phyloP scores from a whole-genome alignment of 2,797 vertebrate species.

The Eutrigla gurnardus region DNA sequence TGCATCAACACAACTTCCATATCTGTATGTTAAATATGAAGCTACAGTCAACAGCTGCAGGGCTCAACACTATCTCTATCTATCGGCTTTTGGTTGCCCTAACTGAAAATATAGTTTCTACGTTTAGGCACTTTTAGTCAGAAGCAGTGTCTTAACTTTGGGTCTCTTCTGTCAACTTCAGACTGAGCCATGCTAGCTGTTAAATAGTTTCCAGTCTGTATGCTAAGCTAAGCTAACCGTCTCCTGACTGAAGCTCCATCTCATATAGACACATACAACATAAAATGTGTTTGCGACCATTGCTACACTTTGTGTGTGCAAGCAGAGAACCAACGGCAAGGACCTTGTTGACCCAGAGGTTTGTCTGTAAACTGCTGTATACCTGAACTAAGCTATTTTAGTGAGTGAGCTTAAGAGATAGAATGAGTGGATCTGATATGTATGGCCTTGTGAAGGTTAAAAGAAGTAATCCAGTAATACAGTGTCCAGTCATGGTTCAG shows the following conservation, averaged over 20 bases:
- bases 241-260: background rate
- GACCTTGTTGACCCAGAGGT: too few relatives aligned
- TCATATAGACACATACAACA: background rate
- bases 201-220: constrained; percentile 6
- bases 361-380: too few relatives aligned
- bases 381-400: background rate
- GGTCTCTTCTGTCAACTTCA: background rate
- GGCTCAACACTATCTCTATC: background rate
- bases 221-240: constrained; percentile 6
- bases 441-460: too few relatives aligned
- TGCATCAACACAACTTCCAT: background rate
- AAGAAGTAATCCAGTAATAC: too few relatives aligned
- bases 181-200: background rate
- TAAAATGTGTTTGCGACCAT: background rate
- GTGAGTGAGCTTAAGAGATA: background rate
- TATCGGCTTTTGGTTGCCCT: background rate
- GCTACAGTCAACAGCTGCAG: too few relatives aligned
- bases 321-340: too few relatives aligned
- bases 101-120: too few relatives aligned
- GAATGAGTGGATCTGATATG: background rate
- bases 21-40: background rate
- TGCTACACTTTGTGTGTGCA: background rate
- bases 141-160: background rate
- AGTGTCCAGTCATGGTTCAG: too few relatives aligned
- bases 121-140: background rate